Evolutionary conservation across 2,113 vertebrate species (phyloP), one percentile per base, ranked within the genome.

Genomic region (Pyxicephalus adspersus): DNA sequence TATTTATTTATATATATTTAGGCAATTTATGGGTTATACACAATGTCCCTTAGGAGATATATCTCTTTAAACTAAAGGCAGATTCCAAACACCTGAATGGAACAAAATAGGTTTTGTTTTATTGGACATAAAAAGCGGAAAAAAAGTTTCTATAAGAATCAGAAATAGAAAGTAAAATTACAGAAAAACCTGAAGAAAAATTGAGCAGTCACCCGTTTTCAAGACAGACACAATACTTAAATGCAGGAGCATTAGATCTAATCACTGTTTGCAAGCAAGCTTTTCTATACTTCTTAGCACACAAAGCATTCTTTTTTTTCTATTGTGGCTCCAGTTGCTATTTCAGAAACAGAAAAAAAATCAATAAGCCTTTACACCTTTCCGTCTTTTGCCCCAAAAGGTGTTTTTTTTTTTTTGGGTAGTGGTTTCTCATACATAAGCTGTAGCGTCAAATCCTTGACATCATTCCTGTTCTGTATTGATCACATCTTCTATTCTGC

Each of bases 371-470:
- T 95, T 97, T 95, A 93, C 91, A 94, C 94, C 94, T 95, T 96
- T 98, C 95, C 96, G 95, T 95, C 95, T 95, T 74, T 94, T 94
- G 87, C 85, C 92, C 92, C 92, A 94, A 92, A 89, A 95, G 95
- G 94, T 94, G 93, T 91, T 89, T 93, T 91, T 45, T 38, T 38
- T 38, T 38, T 45, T 90, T 93, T 89, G 87, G 87, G 86, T 86
- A 89, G 89, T 87, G 89, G 96, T 98, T 96, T 98, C 95, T 97
- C 95, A 97, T 98, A 98, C 95, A 94, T 96, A 96, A 96, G 95
- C 95, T 93, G 91, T 90, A 90, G 94, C 94, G 95, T 95, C 95
- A 98, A 98, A 98, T 97, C 95, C 96, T 96, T 95, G 94, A 96
- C 96, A 96, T 95, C 94, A 96, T 95, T 94, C 95, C 89, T 85